Percentiles rank a stretch among this genome's conserved stretches.
These are phyloP conservation scores for Meteorus cinctellus DNA, from an alignment of 2,888 invertebrate species.

Conservation along the genomic window DNA sequence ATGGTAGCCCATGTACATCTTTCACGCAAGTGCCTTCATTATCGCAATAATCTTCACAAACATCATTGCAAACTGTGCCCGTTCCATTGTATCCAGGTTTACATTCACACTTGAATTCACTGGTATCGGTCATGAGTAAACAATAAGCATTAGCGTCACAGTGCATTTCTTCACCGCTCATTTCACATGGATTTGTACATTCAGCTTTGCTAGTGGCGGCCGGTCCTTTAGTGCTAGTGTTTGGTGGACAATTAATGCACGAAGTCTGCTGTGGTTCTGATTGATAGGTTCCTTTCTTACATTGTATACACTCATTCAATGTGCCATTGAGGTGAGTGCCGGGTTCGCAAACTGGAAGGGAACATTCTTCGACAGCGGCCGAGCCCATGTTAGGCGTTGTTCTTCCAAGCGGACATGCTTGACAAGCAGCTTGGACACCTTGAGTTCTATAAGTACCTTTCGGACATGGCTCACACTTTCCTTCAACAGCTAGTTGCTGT, in stretches of 20 bases:
- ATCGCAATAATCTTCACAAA: conserved; percentile 89
- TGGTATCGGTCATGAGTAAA: conserved; percentile 86
- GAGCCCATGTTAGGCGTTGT: conserved; percentile 92
- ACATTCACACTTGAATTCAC: conserved; percentile 92
- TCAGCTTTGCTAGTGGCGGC: conserved; percentile 87
- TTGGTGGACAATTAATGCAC: conserved; percentile 91
- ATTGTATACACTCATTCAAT: conserved; percentile 88
- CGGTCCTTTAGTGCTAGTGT: conserved; percentile 88
- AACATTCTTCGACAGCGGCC: conserved; percentile 90
- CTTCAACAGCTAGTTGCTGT: conserved; percentile 88
- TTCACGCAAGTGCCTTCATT: conserved; percentile 93
- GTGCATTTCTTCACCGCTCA: conserved; percentile 85
- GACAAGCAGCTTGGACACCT: conserved; percentile 92
- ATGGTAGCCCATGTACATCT: conserved; percentile 87
- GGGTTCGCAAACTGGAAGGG: conserved; percentile 86
- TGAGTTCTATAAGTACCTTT: conserved; percentile 89
- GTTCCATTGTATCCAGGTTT: conserved; percentile 95
- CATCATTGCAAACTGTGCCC: conserved; percentile 86
- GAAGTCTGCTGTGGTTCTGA: conserved; percentile 90
- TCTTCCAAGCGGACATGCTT: conserved; percentile 89
- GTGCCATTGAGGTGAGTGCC: conserved; percentile 91
- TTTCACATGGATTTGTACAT: conserved; percentile 94
- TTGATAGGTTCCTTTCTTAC: conserved; percentile 93
- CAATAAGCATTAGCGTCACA: conserved; percentile 93
- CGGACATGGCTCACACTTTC: conserved; percentile 94